Base-by-base conservation (phyloP, 1,140 invertebrate species). In the Eulimnadia texana region DNA sequence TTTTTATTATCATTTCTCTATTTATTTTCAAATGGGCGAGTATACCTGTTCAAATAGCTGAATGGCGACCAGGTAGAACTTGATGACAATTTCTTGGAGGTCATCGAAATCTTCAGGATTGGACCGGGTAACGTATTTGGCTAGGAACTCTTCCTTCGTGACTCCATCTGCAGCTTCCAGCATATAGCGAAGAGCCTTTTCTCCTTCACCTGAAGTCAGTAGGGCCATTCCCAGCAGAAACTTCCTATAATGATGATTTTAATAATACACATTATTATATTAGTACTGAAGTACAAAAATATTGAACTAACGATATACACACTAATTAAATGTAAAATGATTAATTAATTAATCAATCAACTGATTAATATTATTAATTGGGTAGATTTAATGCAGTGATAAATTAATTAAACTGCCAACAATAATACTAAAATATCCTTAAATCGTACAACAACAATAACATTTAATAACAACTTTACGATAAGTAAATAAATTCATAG, bases 31-130 rank as follows among this genome's bases (percentile, higher is more conserved):
- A n/a, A n/a, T n/a, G n/a, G n/a, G n/a, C n/a, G n/a, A n/a, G n/a
- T n/a, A n/a, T 68, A 89, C 84, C 57, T 90, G 83, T 67, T 92
- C 88, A 69, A 93, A 88, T 27, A 92, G 71, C 71, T 87, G 83
- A 62, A 93, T 90, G 0, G 91, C 85, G 80, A 90, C 73, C n/a
- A 79, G 69, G 61, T 72, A 78, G 64, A 74, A 78, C 19, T 51
- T 50, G 3, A 54, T 68, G 54, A 70, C 67, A 19, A 72, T 59
- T 47, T 67, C 65, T 19, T 62, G 50, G 20, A 23, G 61, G 20
- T 60, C 27, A 42, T 67, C 65, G 3, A 29, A n/a, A 23, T 63
- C 47, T 63, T 86, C 84, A 0, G 82, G 80, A 67, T 80, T 78
- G 67, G 28, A 28, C 33, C 84, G 83, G 33, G 87, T 65, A 16